Evolutionary conservation across 37 sponge, comb jelly and placozoan genomes (phyloP).

Genomic region (Halisarca cf. caerulea): DNA sequence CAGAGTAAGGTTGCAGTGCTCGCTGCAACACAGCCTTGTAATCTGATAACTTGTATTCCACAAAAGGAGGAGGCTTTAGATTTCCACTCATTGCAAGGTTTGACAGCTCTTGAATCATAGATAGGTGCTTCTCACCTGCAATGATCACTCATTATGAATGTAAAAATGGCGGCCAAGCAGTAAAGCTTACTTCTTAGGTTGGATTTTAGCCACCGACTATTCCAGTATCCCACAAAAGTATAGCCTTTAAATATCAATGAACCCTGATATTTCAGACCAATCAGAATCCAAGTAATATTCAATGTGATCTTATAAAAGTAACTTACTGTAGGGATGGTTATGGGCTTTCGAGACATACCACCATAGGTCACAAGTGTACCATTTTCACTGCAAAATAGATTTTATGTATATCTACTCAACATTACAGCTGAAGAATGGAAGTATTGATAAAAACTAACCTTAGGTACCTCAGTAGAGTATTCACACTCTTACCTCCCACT

Average conservation of each 20-base stretch:
- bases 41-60: background rate
- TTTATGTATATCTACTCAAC: background rate
- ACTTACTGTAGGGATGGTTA: conserved; percentile 71
- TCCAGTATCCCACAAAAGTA: conserved; percentile 82
- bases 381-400: conserved; percentile 26
- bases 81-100: background rate
- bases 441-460: conserved; percentile 32
- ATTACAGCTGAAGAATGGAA: background rate
- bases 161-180: background rate
- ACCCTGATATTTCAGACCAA: conserved; percentile 43
- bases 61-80: background rate
- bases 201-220: conserved; percentile 64
- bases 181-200: conserved; percentile 58
- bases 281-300: background rate
- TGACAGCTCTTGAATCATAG: background rate
- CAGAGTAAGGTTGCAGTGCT: background rate
- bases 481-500: conserved; percentile 86
- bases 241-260: conserved; percentile 76
- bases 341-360: conserved; percentile 84
- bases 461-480: conserved; percentile 51
- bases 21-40: background rate
- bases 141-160: background rate
- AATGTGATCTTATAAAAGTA: background rate
- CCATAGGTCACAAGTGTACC: conserved; percentile 89
- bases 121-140: background rate